Percentiles rank a stretch among this genome's conserved stretches.
These are phyloP conservation scores for Stercorarius parasiticus DNA, from an alignment of 2,113 vertebrate genomes.

Conservation along the genomic window DNA sequence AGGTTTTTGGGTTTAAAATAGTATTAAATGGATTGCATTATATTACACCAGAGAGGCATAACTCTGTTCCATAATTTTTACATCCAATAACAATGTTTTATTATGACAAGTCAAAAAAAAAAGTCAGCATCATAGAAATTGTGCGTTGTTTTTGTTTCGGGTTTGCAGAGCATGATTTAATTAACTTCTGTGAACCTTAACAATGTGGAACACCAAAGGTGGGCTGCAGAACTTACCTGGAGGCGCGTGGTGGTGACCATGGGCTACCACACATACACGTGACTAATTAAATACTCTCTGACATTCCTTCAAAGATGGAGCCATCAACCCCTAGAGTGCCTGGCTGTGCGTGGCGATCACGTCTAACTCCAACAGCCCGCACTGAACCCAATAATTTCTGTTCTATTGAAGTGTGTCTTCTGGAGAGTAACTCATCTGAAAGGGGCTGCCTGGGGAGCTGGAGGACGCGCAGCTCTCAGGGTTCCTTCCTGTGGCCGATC, in stretches of 20 bases:
- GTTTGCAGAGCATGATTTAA: background rate
- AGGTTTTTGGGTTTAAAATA: conserved; percentile 69
- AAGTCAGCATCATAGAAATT: background rate
- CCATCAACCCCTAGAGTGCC: too few relatives aligned
- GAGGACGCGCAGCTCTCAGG: rapidly evolving
- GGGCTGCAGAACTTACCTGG: background rate
- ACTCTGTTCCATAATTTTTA: conserved; percentile 61
- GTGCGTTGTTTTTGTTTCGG: background rate
- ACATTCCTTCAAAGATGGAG: background rate
- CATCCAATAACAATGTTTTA: conserved; percentile 67
- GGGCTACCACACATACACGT: background rate
- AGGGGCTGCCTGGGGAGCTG: background rate
- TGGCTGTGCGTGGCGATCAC: background rate
- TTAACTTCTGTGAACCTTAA: conserved; percentile 10
- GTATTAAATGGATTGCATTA: conserved; percentile 67
- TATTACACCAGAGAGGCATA: conserved; percentile 62
- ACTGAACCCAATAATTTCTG: background rate
- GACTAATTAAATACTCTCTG: background rate
- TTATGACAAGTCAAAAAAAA: conserved; percentile 42
- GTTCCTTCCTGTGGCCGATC: background rate
- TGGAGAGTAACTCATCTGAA: background rate
- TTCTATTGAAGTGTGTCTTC: background rate
- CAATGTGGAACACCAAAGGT: background rate
- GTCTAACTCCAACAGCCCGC: background rate
- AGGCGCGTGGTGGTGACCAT: background rate